Percentiles rank a stretch among this genome's conserved stretches.
phyloP scores from a whole-genome alignment of 2,113 vertebrate species.

The Trinectes maculatus region DNA sequence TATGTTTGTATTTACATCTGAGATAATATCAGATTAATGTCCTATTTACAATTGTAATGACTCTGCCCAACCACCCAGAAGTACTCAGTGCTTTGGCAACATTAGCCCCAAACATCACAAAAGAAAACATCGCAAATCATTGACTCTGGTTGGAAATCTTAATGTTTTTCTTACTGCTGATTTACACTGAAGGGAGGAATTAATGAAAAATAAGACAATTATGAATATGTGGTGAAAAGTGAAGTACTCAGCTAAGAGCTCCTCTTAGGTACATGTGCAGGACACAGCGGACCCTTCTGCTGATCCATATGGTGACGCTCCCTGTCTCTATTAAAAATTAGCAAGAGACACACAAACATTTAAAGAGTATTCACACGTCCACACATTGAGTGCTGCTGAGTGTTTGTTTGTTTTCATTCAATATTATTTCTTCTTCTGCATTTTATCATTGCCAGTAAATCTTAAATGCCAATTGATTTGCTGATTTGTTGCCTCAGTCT shows the following conservation, averaged over 20 bases:
- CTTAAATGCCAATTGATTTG: not conserved
- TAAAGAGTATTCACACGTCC: not conserved
- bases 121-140: no score
- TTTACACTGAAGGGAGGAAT: not conserved
- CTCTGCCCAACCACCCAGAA: not conserved
- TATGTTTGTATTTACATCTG: no score
- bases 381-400: not conserved
- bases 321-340: not conserved
- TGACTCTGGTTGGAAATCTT: no score
- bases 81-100: not conserved
- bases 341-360: not conserved
- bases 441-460: not conserved
- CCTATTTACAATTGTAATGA: no score
- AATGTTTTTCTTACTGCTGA: not conserved
- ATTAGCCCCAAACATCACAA: not conserved
- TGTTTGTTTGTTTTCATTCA: not conserved
- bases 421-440: not conserved
- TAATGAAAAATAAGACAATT: not conserved
- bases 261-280: no score
- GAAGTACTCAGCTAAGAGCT: no score
- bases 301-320: slow-evolving; percentile 35
- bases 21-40: no score
- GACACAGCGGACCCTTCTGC: no score
- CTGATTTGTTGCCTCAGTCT: slow-evolving; percentile 1
- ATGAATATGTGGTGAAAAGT: not conserved